Evolutionary conservation across 1,140 invertebrate species (phyloP).

Genomic region (Philopotamus ludificatus): DNA sequence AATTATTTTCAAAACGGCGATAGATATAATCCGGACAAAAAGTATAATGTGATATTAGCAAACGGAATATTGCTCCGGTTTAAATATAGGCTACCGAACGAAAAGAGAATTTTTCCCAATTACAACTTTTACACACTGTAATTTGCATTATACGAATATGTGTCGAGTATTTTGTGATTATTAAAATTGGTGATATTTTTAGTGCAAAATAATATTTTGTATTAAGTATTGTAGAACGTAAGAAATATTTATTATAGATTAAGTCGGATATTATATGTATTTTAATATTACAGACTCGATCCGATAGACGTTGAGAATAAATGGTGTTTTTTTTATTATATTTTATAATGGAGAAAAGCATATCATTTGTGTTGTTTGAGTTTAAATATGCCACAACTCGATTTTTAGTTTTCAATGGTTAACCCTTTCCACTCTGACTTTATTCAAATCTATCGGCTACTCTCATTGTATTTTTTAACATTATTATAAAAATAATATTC

Average conservation of each 20-base stretch:
- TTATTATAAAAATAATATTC: no score
- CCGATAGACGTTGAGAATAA: not conserved
- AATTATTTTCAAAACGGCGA: constrained; percentile 36
- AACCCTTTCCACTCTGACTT: no score
- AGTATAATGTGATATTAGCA: constrained; percentile 28
- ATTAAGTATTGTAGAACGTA: not conserved
- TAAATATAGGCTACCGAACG: constrained; percentile 37
- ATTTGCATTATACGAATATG: not conserved
- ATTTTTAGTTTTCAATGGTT: no score
- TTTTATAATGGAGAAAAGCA: no score
- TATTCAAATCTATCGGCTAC: no score
- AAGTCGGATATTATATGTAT: not conserved
- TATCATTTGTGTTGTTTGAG: no score
- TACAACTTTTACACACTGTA: constrained; percentile 27
- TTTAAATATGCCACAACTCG: no score
- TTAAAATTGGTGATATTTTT: not conserved
- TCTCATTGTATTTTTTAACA: no score
- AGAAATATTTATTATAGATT: not conserved
- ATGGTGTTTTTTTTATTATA: not conserved
- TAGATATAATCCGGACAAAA: constrained; percentile 33
- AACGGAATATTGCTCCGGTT: constrained; percentile 35
- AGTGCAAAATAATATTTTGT: not conserved
- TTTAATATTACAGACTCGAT: not conserved
- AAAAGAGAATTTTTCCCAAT: constrained; percentile 19
- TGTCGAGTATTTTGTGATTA: not conserved